Conservation (phyloP, 1,140 invertebrate genomes). For the Drosophila setifemur region DNA sequence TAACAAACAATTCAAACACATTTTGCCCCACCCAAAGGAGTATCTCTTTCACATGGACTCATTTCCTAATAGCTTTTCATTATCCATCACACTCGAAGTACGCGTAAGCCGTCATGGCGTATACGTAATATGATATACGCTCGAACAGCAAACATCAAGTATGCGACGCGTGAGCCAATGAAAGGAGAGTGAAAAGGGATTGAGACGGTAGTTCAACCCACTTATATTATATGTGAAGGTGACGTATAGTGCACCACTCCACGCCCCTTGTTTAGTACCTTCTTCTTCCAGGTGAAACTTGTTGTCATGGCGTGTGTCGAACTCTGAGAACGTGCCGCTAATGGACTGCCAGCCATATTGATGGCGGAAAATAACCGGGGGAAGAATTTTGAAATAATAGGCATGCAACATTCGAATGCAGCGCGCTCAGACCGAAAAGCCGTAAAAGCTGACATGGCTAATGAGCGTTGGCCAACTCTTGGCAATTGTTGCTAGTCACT, state of each 20-base stretch:
- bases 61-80: constrained; percentile 26
- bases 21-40: neutral
- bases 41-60: neutral
- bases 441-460: constrained; percentile 36
- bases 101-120: neutral
- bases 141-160: constrained; percentile 14
- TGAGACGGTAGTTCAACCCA: neutral
- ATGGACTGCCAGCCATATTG: constrained; percentile 47
- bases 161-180: constrained; percentile 30
- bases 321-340: constrained; percentile 35
- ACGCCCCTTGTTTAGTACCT: no score
- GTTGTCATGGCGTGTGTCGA: constrained; percentile 25
- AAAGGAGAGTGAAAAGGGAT: neutral
- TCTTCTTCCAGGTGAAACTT: neutral
- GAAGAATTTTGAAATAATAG: constrained; percentile 21
- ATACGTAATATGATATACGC: constrained; percentile 25
- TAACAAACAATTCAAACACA: neutral
- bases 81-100: constrained; percentile 3
- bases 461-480: constrained; percentile 28
- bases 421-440: neutral
- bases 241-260: neutral
- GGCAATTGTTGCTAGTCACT: constrained; percentile 14
- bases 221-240: neutral
- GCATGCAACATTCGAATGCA: constrained; percentile 57
- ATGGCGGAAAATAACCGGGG: constrained; percentile 37